These are phyloP conservation scores for Ochropleura leucogaster DNA, from an alignment of 2,888 invertebrate genomes.

Conservation along the genomic window DNA sequence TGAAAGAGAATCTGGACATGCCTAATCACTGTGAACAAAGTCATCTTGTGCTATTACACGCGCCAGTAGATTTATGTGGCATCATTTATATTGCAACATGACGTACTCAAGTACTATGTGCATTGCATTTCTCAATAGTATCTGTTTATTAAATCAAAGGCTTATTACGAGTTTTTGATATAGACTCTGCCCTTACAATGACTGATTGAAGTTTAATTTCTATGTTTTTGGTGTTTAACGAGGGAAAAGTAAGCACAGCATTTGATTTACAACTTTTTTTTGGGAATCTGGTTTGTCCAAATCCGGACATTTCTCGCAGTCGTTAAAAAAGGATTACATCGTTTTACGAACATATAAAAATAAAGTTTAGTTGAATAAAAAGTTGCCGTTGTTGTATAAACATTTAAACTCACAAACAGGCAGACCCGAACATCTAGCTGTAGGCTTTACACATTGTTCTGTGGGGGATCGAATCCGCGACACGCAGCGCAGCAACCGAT, in stretches of 20 bases:
- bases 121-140: constrained; percentile 18
- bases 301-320: background rate
- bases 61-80: constrained; percentile 33
- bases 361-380: background rate
- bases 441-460: no score
- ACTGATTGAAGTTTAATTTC: constrained; percentile 12
- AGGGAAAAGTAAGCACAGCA: background rate
- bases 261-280: background rate
- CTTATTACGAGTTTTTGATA: constrained; percentile 7
- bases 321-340: background rate
- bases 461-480: no score
- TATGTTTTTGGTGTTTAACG: background rate
- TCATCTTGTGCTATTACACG: constrained; percentile 30
- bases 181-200: constrained; percentile 14
- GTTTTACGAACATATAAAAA: background rate
- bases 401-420: no score
- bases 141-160: constrained; percentile 36
- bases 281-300: background rate
- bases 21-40: constrained; percentile 42
- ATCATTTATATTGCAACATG: constrained; percentile 38
- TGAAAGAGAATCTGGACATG: constrained; percentile 16
- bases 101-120: constrained; percentile 13
- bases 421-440: no score
- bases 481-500: no score
- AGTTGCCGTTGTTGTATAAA: no score